Base-by-base conservation (phyloP, 2,888 invertebrate species). In the Andrena minutula region DNA sequence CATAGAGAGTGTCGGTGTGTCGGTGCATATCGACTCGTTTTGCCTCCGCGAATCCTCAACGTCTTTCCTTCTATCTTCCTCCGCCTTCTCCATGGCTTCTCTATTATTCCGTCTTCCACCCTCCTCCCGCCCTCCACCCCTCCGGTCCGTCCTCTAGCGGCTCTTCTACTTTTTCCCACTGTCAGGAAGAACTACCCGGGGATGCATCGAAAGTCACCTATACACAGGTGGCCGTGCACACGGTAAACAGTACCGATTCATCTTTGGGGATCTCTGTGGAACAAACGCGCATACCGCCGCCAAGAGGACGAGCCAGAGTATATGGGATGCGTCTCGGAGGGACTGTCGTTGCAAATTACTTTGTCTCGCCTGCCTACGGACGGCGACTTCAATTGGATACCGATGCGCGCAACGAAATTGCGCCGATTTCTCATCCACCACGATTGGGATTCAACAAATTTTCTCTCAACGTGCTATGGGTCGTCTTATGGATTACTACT, bases 11-110 rank as follows among this genome's bases (percentile, higher is more conserved):
- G 35, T 60, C 58, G 28, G 69, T 70, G 72, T 58, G 28, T 26
- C 56, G 63, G 79, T 79, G 65, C 73, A 60, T 86, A 88, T 88
- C 88, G 88, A 88, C 88, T 87, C 76, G 79, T 74, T 79, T 75
- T 75, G 56, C 60, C 63, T 65, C 72, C 53, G 35, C 78, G 35
- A 78, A 72, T 68, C 63, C 28, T 60, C 71, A 75, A 82, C 73
- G 75, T 69, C 79, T 82, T 75, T 71, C 75, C 61, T 58, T 30
- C 61, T 49, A 28, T 63, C 73, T 16, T 28, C 66, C 41, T 26
- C 58, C 53, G 26, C 35, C 60, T 32, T 61, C 35, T 28, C 26
- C 64, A 41, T 61, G 10, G 28, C 41, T 53, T 20, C 69, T 58
- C 66, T 35, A 64, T 73, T 71, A 70, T 68, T 71, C 35, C 49